A percentile compares a stretch with the other conserved stretches of the same genome.
Conservation (phyloP, 2,797 vertebrate species). For the Salarias fasciatus region DNA sequence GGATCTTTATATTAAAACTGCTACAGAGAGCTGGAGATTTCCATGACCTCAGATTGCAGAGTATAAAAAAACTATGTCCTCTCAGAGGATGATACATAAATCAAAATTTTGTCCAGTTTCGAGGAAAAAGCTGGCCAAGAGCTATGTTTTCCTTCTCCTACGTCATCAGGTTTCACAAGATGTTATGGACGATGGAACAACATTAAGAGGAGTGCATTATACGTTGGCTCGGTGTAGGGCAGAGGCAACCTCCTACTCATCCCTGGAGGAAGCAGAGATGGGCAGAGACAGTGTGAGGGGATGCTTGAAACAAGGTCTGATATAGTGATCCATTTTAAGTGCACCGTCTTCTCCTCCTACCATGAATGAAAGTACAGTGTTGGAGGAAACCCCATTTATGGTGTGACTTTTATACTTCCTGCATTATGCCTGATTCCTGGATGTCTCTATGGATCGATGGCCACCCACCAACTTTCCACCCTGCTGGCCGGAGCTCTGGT, state of each 20-base stretch:
- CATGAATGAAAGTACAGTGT: slow-evolving; percentile 23
- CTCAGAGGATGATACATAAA: slow-evolving; percentile 2
- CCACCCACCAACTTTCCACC: neutral
- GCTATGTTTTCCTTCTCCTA: slow-evolving; percentile 1
- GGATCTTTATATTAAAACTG: neutral
- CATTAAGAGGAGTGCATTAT: slow-evolving; percentile 42
- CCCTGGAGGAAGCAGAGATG: slow-evolving; percentile 43
- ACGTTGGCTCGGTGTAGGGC: slow-evolving; percentile 31
- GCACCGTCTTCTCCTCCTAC: slow-evolving; percentile 28
- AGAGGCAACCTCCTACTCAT: slow-evolving; percentile 60
- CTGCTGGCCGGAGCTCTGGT: neutral
- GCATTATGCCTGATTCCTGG: slow-evolving; percentile 11
- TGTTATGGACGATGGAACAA: slow-evolving; percentile 51
- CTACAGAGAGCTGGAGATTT: neutral
- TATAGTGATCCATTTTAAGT: slow-evolving; percentile 42
- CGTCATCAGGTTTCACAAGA: slow-evolving; percentile 30
- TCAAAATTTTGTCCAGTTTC: neutral
- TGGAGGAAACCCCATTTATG: slow-evolving; percentile 23
- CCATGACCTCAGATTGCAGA: slow-evolving; percentile 2
- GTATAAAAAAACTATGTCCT: neutral
- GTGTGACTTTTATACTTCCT: slow-evolving; percentile 6
- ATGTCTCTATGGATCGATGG: neutral
- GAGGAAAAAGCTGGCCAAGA: slow-evolving; percentile 4
- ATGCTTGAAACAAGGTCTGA: slow-evolving; percentile 34
- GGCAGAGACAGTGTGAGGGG: slow-evolving; percentile 9